Base-by-base conservation (phyloP, 2,888 invertebrate genomes). In the Epinotia brunnichana region DNA sequence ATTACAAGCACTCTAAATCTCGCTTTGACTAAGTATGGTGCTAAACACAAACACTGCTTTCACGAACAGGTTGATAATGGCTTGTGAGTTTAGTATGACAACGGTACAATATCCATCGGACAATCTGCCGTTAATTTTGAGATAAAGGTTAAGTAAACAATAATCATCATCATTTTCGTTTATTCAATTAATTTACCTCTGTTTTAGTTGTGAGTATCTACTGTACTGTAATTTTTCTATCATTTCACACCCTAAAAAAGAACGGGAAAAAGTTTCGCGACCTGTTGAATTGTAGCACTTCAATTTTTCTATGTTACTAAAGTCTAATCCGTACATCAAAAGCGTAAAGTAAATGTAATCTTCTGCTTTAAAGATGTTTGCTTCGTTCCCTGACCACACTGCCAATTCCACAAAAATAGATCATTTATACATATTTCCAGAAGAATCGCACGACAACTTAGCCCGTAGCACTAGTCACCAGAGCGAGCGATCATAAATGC, bases 1-100 rank as follows among this genome's bases (percentile, higher is more conserved):
- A 61, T 61, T 61, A 56, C 17, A 67, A 63, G 68, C 73, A 73
- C 73, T 73, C 35, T 44, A 68, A 62, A 57, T 48, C n/a, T 41
- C 51, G 68, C 62, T 73, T 73, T 69, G 48, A 39, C 63, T 51
- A 57, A 57, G 57, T 73, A 51, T 41, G 56, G 53, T 66, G 74
- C 57, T 66, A 62, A 74, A 48, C 48, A 48, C 48, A 48, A 48
- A 48, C 60, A 54, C 67, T 35, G 74, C 74, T 67, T 67, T 21
- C 56, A 60, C 39, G 41, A 19, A 11, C 64, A 57, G 63, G 56
- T 21, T 48, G 64, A 51, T 56, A 64, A 39, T 41, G 24, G 39
- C 56, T 63, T 63, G 44, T 63, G 70, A 62, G 17, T 63, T 60
- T 61, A 60, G 21, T 48, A 39, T 66, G 4, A 15, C 39, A 54